Conservation (phyloP, 92 coral and sea anemone species). For the Plumapathes pennacea region DNA sequence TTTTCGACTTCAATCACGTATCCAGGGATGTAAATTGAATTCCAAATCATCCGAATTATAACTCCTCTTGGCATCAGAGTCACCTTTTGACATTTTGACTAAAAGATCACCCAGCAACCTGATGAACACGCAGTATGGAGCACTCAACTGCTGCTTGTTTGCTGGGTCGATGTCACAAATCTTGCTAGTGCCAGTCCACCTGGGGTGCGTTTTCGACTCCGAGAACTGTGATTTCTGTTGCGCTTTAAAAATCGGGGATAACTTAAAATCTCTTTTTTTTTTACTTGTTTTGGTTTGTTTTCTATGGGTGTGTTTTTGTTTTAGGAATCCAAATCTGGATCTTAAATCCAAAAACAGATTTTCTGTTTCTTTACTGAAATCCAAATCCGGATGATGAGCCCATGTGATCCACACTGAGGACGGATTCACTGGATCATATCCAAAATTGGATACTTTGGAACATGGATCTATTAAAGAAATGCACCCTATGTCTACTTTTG, state of each 20-base stretch:
- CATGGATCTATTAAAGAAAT: no score
- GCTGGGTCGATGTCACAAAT: slow-evolving; percentile 17
- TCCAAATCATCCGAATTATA: slow-evolving; percentile 35
- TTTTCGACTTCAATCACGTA: slow-evolving; percentile 29
- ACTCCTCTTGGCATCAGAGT: slow-evolving; percentile 11
- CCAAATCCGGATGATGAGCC: no score
- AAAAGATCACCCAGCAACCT: no score
- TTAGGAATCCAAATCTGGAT: no score
- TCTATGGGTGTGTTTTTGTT: no score
- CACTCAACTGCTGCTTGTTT: background rate
- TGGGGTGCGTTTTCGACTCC: slow-evolving; percentile 19
- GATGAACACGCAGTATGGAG: no score
- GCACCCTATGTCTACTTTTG: slow-evolving; percentile 11
- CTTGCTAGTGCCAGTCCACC: slow-evolving; percentile 29
- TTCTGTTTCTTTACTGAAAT: no score
- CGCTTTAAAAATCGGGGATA: slow-evolving; percentile 13
- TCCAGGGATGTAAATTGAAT: slow-evolving; percentile 12
- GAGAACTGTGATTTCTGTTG: slow-evolving; percentile 14
- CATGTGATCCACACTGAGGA: no score
- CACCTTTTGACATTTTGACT: slow-evolving; percentile 25
- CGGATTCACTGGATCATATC: no score
- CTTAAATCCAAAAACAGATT: no score
- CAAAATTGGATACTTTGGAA: no score
- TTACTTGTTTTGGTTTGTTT: no score
- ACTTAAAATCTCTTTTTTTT: slow-evolving; percentile 14